Evolutionary conservation across 2,888 invertebrate species (phyloP).

Genomic region (Matsumyia berberina): DNA sequence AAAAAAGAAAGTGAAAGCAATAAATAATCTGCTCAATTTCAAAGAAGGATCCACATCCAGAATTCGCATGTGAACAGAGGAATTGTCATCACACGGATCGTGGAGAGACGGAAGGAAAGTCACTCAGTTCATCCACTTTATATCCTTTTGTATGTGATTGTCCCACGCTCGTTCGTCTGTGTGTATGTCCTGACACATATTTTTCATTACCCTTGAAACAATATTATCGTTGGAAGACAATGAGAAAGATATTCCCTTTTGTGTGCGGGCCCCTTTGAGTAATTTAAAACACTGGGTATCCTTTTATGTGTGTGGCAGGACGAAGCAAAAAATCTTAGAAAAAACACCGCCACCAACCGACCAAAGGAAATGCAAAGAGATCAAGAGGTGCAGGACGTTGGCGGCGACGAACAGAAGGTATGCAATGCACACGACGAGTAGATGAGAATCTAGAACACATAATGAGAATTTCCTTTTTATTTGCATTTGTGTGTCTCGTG

Average conservation of each 20-base stretch:
- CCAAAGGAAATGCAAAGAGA: conserved; percentile 5
- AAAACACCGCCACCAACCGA: conserved; percentile 2
- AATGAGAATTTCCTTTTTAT: conserved; percentile 48
- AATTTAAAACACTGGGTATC: conserved; percentile 52
- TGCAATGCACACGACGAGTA: neutral
- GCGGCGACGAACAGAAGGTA: neutral
- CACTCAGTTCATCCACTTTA: conserved; percentile 53
- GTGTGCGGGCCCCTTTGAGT: conserved; percentile 27
- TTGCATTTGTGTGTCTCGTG: conserved; percentile 33
- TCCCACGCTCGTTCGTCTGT: conserved; percentile 13
- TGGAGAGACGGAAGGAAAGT: conserved; percentile 20
- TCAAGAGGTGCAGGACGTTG: too few relatives aligned
- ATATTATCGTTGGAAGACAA: conserved; percentile 65
- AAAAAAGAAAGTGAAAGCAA: conserved; percentile 48
- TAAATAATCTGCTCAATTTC: conserved; percentile 71
- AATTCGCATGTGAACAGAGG: conserved; percentile 10
- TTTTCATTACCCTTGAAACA: conserved; percentile 74
- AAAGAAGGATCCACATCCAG: conserved; percentile 27
- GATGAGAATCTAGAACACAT: conserved; percentile 31
- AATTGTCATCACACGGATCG: conserved; percentile 51
- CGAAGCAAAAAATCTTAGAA: conserved; percentile 2
- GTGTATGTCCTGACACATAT: conserved; percentile 55
- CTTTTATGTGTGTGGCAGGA: conserved; percentile 5
- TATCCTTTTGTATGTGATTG: conserved; percentile 48
- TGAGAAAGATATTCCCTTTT: conserved; percentile 19